Conservation (phyloP, 2,888 invertebrate genomes). For the Andricus curvator region DNA sequence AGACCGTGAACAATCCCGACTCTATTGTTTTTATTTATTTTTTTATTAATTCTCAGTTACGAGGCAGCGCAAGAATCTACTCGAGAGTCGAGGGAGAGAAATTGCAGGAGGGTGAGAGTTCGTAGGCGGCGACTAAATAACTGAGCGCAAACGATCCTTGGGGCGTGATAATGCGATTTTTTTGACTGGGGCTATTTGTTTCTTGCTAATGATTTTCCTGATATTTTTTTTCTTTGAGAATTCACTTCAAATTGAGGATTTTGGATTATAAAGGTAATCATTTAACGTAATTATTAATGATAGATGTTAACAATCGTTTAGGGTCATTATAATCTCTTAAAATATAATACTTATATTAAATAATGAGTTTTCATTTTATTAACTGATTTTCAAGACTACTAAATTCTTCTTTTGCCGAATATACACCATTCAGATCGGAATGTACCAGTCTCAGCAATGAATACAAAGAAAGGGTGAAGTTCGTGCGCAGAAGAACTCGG, state of each 20-base stretch:
- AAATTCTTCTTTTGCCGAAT: background rate
- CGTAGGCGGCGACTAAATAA: constrained; percentile 41
- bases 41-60: constrained; percentile 40
- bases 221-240: background rate
- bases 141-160: constrained; percentile 40
- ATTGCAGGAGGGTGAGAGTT: constrained; percentile 36
- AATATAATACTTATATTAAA: background rate
- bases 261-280: background rate
- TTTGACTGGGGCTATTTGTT: constrained; percentile 22
- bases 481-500: constrained; percentile 26
- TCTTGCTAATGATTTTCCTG: constrained; percentile 33
- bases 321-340: background rate
- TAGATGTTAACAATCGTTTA: background rate
- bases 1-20: constrained; percentile 1
- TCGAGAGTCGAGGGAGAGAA: constrained; percentile 31
- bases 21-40: constrained; percentile 34
- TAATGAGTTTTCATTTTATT: background rate
- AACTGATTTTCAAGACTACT: background rate
- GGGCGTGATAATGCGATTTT: constrained; percentile 41
- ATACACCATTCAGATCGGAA: constrained; percentile 20
- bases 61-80: background rate
- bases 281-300: background rate
- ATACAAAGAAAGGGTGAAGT: constrained; percentile 33
- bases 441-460: background rate
- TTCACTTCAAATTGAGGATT: constrained; percentile 9